A percentile compares a stretch with the other conserved stretches of the same genome.
These are phyloP conservation scores for Zaprionus camerounensis DNA, from an alignment of 1,140 invertebrate species.

Conservation along the genomic window DNA sequence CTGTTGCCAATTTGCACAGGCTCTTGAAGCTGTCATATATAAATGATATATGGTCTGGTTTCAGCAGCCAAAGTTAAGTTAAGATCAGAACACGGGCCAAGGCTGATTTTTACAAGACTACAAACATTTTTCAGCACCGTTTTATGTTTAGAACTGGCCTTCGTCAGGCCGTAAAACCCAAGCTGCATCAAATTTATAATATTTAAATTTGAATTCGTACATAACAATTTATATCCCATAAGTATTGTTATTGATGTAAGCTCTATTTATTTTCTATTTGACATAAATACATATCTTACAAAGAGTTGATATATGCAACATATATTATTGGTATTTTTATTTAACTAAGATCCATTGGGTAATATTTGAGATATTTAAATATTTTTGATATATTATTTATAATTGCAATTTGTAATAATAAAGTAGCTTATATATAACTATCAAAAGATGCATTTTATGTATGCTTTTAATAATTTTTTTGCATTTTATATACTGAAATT, in stretches of 20 bases:
- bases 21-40: conserved; percentile 54
- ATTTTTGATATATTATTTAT: no score
- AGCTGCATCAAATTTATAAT: not conserved
- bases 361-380: no score
- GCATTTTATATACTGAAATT: no score
- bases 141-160: conserved; percentile 5
- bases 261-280: not conserved
- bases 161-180: not conserved
- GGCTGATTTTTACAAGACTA: conserved; percentile 32
- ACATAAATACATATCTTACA: not conserved
- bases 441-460: no score
- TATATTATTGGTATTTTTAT: not conserved
- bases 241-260: not conserved
- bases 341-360: no score
- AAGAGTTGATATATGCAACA: not conserved
- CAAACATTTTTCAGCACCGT: not conserved
- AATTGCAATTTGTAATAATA: no score
- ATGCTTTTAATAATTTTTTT: no score
- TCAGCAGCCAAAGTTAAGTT: conserved; percentile 41
- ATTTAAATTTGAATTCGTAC: not conserved
- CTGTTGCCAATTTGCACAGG: conserved; percentile 46
- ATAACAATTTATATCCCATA: not conserved
- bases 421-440: not conserved
- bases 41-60: conserved; percentile 54
- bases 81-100: conserved; percentile 30